Percentiles rank a stretch among this genome's conserved stretches.
These are phyloP conservation scores for Phoebastria nigripes DNA, from an alignment of 2,797 vertebrate genomes.

Conservation along the genomic window DNA sequence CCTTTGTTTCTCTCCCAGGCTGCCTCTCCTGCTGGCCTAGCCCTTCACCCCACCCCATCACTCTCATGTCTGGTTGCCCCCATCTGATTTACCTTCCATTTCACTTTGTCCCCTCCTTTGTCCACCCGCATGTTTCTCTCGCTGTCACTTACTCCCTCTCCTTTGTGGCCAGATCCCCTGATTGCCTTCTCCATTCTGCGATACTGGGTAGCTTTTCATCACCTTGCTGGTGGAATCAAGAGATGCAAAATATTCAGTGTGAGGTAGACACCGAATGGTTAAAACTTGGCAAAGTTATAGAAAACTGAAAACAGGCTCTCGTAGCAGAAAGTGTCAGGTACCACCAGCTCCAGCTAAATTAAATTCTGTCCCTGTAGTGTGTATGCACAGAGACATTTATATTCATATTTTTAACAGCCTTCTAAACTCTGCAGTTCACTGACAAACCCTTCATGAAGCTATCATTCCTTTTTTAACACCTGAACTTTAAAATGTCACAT, in stretches of 20 bases:
- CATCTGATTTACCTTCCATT: slow-evolving; percentile 54
- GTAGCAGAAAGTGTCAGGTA: slow-evolving; percentile 69
- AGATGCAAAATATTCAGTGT: slow-evolving; percentile 69
- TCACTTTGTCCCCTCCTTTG: slow-evolving; percentile 12
- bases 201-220: slow-evolving; percentile 61
- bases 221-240: slow-evolving; percentile 65
- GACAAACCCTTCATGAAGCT: slow-evolving; percentile 68
- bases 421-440: slow-evolving; percentile 74
- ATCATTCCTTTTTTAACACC: slow-evolving; percentile 69
- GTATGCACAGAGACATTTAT: slow-evolving; percentile 72
- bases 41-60: slow-evolving; percentile 43
- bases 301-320: slow-evolving; percentile 69
- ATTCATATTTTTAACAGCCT: slow-evolving; percentile 74
- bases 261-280: slow-evolving; percentile 66
- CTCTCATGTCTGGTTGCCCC: slow-evolving; percentile 2
- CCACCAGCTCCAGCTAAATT: slow-evolving; percentile 69
- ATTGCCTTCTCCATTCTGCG: slow-evolving; percentile 21
- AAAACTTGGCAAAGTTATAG: slow-evolving; percentile 69
- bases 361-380: slow-evolving; percentile 74
- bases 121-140: not conserved
- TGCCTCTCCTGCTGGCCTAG: slow-evolving; percentile 48
- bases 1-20: slow-evolving; percentile 39
- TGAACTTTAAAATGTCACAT: slow-evolving; percentile 71
- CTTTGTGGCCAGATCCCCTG: slow-evolving; percentile 15
- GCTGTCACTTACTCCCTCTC: not conserved